Evolutionary conservation across 2,113 vertebrate species (phyloP).

Genomic region (Gymnocephalus cernua): DNA sequence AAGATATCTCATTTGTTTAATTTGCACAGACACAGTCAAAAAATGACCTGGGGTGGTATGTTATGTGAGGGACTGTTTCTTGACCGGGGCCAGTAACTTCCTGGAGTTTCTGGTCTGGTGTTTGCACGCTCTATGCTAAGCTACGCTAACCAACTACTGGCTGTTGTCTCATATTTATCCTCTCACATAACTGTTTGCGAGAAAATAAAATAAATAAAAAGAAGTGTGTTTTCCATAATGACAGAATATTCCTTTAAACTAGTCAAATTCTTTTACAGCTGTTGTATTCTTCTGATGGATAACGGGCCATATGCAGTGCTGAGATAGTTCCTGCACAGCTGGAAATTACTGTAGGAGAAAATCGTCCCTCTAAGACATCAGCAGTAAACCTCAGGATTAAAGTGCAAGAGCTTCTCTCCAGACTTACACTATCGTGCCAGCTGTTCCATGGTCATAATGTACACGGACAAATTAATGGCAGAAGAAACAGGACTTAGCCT

Average conservation of each 20-base stretch:
- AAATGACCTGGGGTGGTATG: not conserved
- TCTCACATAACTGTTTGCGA: not conserved
- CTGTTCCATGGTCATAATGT: constrained; percentile 14
- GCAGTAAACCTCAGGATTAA: constrained; percentile 37
- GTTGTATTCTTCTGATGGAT: not conserved
- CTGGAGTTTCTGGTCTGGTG: not conserved
- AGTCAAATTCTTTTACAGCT: not conserved
- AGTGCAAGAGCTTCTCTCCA: constrained; percentile 29
- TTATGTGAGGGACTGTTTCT: not conserved
- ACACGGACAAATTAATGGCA: not conserved
- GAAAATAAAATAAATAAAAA: not conserved
- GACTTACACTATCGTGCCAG: constrained; percentile 40
- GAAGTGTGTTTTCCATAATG: not conserved
- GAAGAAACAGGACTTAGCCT: constrained; percentile 14
- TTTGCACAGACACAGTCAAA: not conserved
- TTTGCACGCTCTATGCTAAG: not conserved
- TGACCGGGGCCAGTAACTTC: not conserved
- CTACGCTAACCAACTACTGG: not conserved
- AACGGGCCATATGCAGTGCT: not conserved
- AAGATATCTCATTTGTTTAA: not conserved
- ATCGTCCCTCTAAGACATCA: constrained; percentile 40
- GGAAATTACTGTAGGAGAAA: constrained; percentile 61
- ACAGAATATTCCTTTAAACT: not conserved
- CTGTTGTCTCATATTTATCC: not conserved
- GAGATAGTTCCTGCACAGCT: constrained; percentile 52